Conservation (phyloP, 2,888 invertebrate species). For the Drosophila kanekoi region DNA sequence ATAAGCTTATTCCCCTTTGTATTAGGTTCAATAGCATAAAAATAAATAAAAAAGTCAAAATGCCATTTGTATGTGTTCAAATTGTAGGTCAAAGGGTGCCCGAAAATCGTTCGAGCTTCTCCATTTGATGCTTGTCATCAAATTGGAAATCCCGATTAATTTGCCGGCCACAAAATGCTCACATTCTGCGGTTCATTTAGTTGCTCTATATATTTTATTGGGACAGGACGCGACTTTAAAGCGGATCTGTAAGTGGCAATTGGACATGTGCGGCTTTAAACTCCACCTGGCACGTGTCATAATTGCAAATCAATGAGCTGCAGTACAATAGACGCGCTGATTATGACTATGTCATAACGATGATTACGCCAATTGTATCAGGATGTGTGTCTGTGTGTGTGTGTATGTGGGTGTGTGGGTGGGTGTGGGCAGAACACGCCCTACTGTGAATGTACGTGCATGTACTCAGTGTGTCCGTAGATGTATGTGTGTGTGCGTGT, state of each 20-base stretch:
- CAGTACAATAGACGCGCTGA: constrained; percentile 73
- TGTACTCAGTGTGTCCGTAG: constrained; percentile 3
- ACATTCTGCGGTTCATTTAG: constrained; percentile 10
- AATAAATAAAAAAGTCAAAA: background rate
- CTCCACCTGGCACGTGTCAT: constrained; percentile 69
- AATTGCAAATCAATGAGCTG: constrained; percentile 80
- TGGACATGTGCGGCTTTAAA: constrained; percentile 31
- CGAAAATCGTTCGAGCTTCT: constrained; percentile 10
- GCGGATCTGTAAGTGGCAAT: no score
- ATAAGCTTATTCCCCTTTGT: no score
- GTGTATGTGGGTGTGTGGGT: constrained; percentile 20
- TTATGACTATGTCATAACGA: constrained; percentile 75
- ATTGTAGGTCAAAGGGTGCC: background rate
- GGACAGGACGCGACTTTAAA: constrained; percentile 5
- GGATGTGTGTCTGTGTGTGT: constrained; percentile 21
- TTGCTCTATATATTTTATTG: background rate
- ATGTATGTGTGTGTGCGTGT: constrained; percentile 40
- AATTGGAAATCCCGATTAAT: constrained; percentile 35
- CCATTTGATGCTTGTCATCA: constrained; percentile 30
- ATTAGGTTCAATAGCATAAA: no score
- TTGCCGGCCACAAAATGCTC: constrained; percentile 33
- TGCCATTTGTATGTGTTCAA: constrained; percentile 1
- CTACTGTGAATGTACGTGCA: constrained; percentile 32
- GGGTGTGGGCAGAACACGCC: constrained; percentile 20
- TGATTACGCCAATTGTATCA: constrained; percentile 75